Percentiles rank a stretch among this genome's conserved stretches.
Evolutionary conservation across 2,797 vertebrate genomes (phyloP).

Genomic region (Scolopax rusticola): DNA sequence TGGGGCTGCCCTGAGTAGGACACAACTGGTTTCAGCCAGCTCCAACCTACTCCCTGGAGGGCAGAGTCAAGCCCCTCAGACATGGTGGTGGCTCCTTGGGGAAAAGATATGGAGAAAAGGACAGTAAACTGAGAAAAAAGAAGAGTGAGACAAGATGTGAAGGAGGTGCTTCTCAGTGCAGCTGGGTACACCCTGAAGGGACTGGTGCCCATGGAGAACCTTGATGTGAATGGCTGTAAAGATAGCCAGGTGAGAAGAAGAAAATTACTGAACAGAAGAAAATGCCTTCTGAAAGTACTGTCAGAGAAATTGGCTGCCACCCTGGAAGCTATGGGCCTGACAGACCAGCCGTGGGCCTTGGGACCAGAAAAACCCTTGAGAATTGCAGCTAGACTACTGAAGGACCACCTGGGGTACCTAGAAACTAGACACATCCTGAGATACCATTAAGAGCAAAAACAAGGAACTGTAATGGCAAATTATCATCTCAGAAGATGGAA

Average conservation of each 20-base stretch:
- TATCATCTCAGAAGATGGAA: not conserved
- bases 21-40: rapidly evolving
- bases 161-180: not conserved
- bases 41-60: rapidly evolving
- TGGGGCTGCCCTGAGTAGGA: rapidly evolving
- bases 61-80: not conserved
- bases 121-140: not conserved
- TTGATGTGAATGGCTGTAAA: not conserved
- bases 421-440: not conserved
- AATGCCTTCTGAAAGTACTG: not conserved
- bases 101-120: not conserved
- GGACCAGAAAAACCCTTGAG: not conserved
- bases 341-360: not conserved
- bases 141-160: not conserved
- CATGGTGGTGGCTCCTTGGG: rapidly evolving
- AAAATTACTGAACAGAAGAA: not conserved
- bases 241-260: not conserved
- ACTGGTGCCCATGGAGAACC: not conserved
- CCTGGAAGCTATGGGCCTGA: not conserved
- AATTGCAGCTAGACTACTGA: not conserved
- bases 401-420: not conserved
- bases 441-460: not conserved
- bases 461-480: not conserved
- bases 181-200: rapidly evolving
- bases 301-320: not conserved